Conservation (phyloP, 2,888 invertebrate species). For the Melitaea athalia region DNA sequence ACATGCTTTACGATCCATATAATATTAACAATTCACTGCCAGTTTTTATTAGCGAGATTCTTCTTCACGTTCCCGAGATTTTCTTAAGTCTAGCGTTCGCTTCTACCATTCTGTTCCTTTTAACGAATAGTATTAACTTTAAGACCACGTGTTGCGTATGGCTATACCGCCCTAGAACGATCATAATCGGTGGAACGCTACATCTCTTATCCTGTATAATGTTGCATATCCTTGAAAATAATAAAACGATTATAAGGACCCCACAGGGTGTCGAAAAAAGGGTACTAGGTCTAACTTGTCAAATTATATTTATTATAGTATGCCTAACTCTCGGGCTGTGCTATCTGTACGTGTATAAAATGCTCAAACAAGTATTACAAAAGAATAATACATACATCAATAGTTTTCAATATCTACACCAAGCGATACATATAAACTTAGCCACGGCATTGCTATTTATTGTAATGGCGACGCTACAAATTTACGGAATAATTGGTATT, state of each 20-base stretch:
- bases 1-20: constrained; percentile 95
- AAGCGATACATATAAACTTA: constrained; percentile 94
- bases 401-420: constrained; percentile 90
- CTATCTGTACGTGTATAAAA: constrained; percentile 92
- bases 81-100: constrained; percentile 95
- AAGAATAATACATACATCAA: constrained; percentile 91
- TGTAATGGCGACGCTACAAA: constrained; percentile 90
- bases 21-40: constrained; percentile 92
- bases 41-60: constrained; percentile 88
- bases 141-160: constrained; percentile 86
- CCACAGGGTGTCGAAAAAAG: constrained; percentile 77
- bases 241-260: constrained; percentile 74
- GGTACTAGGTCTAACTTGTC: constrained; percentile 89
- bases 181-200: constrained; percentile 89
- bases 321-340: constrained; percentile 92
- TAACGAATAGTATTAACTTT: constrained; percentile 90
- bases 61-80: constrained; percentile 93
- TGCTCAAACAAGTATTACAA: constrained; percentile 87
- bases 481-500: constrained; percentile 86
- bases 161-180: constrained; percentile 89
- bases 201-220: constrained; percentile 91
- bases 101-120: constrained; percentile 91
- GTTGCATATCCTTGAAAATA: constrained; percentile 89
- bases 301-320: constrained; percentile 92
- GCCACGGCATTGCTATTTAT: constrained; percentile 93